Evolutionary conservation across 2,113 vertebrate species (phyloP), one percentile per base, ranked within the genome.

Genomic region (Stigmatopora nigra): DNA sequence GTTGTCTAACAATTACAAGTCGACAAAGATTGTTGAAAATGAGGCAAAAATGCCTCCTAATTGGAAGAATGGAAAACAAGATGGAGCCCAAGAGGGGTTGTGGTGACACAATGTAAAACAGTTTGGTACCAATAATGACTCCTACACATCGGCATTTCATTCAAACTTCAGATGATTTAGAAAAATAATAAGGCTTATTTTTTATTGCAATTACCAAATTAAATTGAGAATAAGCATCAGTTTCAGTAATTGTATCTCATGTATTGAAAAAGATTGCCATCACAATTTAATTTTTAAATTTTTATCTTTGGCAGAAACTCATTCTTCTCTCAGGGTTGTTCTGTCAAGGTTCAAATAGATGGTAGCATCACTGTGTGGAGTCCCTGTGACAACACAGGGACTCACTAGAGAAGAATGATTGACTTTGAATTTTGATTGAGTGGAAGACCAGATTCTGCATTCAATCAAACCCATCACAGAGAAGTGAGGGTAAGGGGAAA

Each of bases 41-140:
- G 46, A 16, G 46, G 68, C 72, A 64, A 82, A 82, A 78, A 81
- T 70, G 64, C 61, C 66, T 82, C 78, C 69, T 84, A 82, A 85
- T 84, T 87, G 78, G 74, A 71, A 77, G 72, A 63, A 25, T 71
- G 75, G 69, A 62, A 69, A 67, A 65, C 63, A 63, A 19, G 62
- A 68, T 59, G 58, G 59, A 15, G 48, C 73, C 72, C 57, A 68
- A 51, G 46, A 72, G n/a, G 22, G 13, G 58, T 60, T 20, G 41
- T 7, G 12, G 59, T 38, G 6, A 38, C 19, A 22, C 41, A 45
- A 45, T 16, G n/a, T 7, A 14, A 22, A 31, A 7, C 4, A 5
- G 13, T 15, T 56, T 31, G 20, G 14, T 56, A 56, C 22, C 13
- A 25, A 31, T 7, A 8, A 13, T 53, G 12, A 11, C 51, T 53